phyloP scores from a whole-genome alignment of 2,888 invertebrate species.

The Rhagonycha lutea region DNA sequence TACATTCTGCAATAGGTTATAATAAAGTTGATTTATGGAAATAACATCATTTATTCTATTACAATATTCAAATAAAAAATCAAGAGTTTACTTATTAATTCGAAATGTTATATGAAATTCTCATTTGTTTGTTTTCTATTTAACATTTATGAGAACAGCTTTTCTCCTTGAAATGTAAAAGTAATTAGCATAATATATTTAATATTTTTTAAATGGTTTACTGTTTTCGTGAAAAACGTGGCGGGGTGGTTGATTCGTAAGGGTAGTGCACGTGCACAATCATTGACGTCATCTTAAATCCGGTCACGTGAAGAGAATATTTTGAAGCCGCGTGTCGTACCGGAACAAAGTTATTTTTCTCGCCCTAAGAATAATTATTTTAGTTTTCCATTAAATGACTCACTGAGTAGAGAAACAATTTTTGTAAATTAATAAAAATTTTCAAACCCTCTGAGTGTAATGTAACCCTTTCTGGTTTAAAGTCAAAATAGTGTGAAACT shows the following conservation, averaged over 20 bases:
- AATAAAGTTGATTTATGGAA: too few species aligned
- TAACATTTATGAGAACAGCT: too few species aligned
- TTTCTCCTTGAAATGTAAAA: too few species aligned
- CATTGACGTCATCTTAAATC: slow-evolving; percentile 41
- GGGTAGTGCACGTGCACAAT: slow-evolving; percentile 37
- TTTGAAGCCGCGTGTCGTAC: slow-evolving; percentile 45
- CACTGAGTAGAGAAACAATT: slow-evolving; percentile 1
- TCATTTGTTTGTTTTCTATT: too few species aligned
- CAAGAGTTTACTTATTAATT: too few species aligned
- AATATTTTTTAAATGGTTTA: background rate
- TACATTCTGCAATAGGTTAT: too few species aligned
- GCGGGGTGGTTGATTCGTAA: slow-evolving; percentile 5
- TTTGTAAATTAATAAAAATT: background rate
- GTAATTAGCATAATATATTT: background rate
- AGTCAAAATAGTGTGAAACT: background rate
- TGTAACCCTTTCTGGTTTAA: background rate
- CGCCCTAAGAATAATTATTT: slow-evolving; percentile 27
- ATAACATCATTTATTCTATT: too few species aligned
- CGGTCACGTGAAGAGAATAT: slow-evolving; percentile 54
- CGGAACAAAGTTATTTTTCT: slow-evolving; percentile 48
- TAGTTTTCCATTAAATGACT: slow-evolving; percentile 23
- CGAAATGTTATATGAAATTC: too few species aligned
- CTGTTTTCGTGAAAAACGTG: background rate
- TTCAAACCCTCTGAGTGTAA: background rate
- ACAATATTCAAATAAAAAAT: too few species aligned